Evolutionary conservation across 2,113 vertebrate genomes (phyloP).

Genomic region (Sialia sialis): DNA sequence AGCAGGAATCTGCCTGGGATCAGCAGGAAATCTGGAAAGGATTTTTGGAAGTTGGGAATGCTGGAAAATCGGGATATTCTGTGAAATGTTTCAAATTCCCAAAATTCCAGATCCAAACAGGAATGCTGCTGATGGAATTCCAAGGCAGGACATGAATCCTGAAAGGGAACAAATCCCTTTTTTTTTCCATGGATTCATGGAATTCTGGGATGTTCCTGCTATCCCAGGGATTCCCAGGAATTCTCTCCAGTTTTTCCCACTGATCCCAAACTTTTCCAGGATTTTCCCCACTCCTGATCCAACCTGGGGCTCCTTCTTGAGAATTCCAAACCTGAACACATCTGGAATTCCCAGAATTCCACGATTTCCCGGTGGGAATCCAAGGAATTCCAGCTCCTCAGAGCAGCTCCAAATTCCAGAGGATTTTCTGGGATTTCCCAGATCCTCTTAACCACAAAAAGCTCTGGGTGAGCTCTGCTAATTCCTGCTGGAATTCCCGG

Average conservation of each 20-base stretch:
- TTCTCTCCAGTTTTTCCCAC: neutral
- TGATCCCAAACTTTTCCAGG: neutral
- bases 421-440: neutral
- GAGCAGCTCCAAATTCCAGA: neutral
- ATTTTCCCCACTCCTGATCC: neutral
- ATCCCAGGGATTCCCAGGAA: neutral
- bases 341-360: neutral
- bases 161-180: neutral
- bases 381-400: neutral
- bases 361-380: neutral
- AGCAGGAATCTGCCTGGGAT: too few species aligned
- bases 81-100: neutral
- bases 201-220: neutral
- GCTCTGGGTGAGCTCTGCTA: neutral
- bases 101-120: neutral
- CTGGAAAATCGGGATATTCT: neutral
- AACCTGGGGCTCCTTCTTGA: neutral
- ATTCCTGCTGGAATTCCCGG: neutral
- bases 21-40: too few species aligned
- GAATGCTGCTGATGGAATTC: neutral
- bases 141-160: neutral
- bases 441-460: neutral
- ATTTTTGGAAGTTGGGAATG: neutral
- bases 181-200: neutral
- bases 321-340: accelerated